Evolutionary conservation across 2,797 vertebrate genomes (phyloP).

Genomic region (Pampus argenteus): DNA sequence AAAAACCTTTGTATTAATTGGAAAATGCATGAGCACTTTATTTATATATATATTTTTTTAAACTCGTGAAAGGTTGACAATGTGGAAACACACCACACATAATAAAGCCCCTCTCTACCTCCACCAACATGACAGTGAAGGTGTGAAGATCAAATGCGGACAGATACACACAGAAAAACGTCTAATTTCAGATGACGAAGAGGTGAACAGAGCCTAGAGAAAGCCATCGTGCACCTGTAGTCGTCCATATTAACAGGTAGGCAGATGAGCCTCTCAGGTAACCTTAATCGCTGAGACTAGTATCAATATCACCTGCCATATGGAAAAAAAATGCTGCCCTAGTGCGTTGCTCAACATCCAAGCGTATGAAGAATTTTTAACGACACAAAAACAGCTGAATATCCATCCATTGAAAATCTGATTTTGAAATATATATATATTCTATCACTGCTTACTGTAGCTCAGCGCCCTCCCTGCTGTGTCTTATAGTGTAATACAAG

Average conservation of each 20-base stretch:
- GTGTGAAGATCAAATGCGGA: no score
- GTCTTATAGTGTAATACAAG: slow-evolving; percentile 37
- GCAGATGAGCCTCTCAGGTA: slow-evolving; percentile 8
- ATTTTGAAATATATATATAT: slow-evolving; percentile 25
- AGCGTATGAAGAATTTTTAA: slow-evolving; percentile 8
- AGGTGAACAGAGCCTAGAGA: slow-evolving; percentile 4
- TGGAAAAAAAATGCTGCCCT: no score
- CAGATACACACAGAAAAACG: no score
- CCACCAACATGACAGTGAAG: no score
- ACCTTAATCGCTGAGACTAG: slow-evolving; percentile 23
- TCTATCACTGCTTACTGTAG: neutral
- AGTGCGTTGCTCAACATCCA: slow-evolving; percentile 2
- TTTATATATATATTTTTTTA: no score
- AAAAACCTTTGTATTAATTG: no score
- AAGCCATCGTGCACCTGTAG: slow-evolving; percentile 8
- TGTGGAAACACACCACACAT: neutral
- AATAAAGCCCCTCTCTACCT: no score
- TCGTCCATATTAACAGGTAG: slow-evolving; percentile 1
- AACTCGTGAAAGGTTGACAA: neutral
- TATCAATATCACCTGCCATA: slow-evolving; percentile 19
- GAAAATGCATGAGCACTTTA: neutral
- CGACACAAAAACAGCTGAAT: slow-evolving; percentile 18
- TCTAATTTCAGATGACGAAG: no score
- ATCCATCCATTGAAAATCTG: slow-evolving; percentile 29
- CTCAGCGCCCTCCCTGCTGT: slow-evolving; percentile 34